phyloP scores from a whole-genome alignment of 2,797 vertebrate genomes.

The Sebastes iracundus region DNA sequence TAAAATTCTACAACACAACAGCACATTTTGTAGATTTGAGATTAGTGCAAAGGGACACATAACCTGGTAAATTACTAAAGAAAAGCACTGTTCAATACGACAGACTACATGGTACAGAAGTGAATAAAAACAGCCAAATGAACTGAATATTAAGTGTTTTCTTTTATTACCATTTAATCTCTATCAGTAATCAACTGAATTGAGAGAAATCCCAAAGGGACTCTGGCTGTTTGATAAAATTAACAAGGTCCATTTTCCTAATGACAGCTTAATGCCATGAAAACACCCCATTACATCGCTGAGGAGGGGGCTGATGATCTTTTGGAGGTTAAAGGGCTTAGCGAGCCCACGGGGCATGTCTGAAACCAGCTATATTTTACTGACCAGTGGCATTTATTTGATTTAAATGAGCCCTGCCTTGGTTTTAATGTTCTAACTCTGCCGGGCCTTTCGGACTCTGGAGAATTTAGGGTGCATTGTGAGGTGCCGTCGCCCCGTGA shows the following conservation, averaged over 20 bases:
- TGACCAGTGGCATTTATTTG: conserved; percentile 57
- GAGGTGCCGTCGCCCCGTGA: conserved; percentile 42
- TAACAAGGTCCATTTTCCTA: conserved; percentile 67
- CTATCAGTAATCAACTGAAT: conserved; percentile 25
- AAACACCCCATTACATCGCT: conserved; percentile 38
- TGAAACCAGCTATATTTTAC: conserved; percentile 55
- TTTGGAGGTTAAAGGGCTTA: conserved; percentile 59
- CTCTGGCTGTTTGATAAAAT: conserved; percentile 49
- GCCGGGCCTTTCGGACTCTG: conserved; percentile 22
- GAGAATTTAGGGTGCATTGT: conserved; percentile 63
- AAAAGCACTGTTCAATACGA: neutral
- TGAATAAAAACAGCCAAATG: neutral
- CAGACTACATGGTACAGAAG: neutral
- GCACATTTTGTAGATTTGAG: neutral
- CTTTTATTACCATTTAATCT: conserved; percentile 21
- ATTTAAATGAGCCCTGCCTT: conserved; percentile 58
- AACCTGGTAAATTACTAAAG: neutral
- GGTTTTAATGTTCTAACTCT: conserved; percentile 47
- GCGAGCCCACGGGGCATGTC: neutral
- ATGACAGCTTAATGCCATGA: conserved; percentile 64
- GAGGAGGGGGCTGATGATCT: conserved; percentile 50
- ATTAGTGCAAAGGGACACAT: neutral
- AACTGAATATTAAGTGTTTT: neutral
- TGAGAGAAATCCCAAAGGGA: conserved; percentile 32
- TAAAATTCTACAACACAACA: conserved; percentile 2